Base-by-base conservation (phyloP, 2,797 vertebrate species). In the Crenichthys baileyi region DNA sequence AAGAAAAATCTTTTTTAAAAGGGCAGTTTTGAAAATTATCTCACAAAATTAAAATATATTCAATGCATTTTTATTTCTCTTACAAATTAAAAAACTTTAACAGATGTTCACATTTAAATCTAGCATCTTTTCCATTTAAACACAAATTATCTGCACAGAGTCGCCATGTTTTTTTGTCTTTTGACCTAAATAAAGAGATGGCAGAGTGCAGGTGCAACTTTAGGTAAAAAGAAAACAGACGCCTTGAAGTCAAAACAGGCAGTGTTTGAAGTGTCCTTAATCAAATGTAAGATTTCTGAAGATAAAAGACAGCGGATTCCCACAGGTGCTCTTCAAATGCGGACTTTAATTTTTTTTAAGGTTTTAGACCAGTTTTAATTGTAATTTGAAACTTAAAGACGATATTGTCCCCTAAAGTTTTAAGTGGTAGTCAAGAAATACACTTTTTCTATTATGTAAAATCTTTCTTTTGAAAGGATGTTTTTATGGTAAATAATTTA, bases 161-260 rank as follows among this genome's bases (percentile, higher is more conserved):
- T 26, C 15, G 5, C 12, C 0, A 46, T 20, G 8, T 36, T 39
- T 39, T 9, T 65, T 7, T 48, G 22, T n/a, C 3, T 67, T 13
- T 4, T 41, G 20, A 24, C 9, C 4, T 31, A 22, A 22, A 20
- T 29, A n/a, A 55, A 9, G 11, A 18, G 6, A 8, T 3, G 1
- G 1, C 9, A 20, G 15, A 3, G n/a, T 18, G 70, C 90, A 89
- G 91, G 89, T 91, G 91, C 78, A 70, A 16, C 36, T 24, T 65
- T 2, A 67, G 20, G 53, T 22, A 58, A 24, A 36, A 70, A 41
- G n/a, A 7, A 1, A 55, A 67, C 63, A 39, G 1, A 4, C 0
- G 31, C n/a, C 4, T 15, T 11, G 51, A 0, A 61, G 41, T 0
- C 24, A 58, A 73, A 84, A 85, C 79, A 81, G n/a, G 46, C 2